Evolutionary conservation across 2,113 vertebrate genomes (phyloP), one percentile per base, ranked within the genome.

Genomic region (Cariama cristata): DNA sequence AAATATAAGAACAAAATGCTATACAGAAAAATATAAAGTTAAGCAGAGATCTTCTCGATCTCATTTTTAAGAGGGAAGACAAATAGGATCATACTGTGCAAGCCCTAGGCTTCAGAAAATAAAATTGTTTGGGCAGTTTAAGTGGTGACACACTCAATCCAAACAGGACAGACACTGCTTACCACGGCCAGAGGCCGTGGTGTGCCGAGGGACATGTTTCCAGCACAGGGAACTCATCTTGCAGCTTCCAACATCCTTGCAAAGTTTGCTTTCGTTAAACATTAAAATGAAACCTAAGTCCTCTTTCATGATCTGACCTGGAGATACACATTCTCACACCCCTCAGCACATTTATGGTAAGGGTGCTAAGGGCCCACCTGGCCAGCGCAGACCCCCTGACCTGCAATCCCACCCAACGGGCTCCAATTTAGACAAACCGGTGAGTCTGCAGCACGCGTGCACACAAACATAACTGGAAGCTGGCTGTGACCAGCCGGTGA

Each of bases 1-100:
- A 98, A 98, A 94, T 80, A 94, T 33, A 95, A 50, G 24, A 87
- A 94, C 58, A 83, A 81, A 77, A 59, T 77, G 86, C 68, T 87
- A 32, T 63, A 96, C 40, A 96, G 59, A 95, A 93, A 93, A 72
- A 89, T 79, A 92, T 38, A 95, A 71, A 96, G 63, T 90, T 88
- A 90, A 93, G 71, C 38, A 24, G 11, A 97, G 69, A 73, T 64
- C 93, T 53, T 93, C 49, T 35, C 68, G 87, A 35, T 60, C 84
- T 73, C 56, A 3, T 91, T 93, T 82, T 95, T 93, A 72, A 92
- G 88, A 94, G 53, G 33, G 44, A 73, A 92, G 59, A 59, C 22
- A 67, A 71, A 79, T 11, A 49, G 73, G 71, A 63, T 74, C 21
- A 53, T 26, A 27, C 14, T 21, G 27, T 44, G 33, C 33, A 38